Evolutionary conservation across 2,113 vertebrate genomes (phyloP).

Genomic region (Neogobius melanostomus): DNA sequence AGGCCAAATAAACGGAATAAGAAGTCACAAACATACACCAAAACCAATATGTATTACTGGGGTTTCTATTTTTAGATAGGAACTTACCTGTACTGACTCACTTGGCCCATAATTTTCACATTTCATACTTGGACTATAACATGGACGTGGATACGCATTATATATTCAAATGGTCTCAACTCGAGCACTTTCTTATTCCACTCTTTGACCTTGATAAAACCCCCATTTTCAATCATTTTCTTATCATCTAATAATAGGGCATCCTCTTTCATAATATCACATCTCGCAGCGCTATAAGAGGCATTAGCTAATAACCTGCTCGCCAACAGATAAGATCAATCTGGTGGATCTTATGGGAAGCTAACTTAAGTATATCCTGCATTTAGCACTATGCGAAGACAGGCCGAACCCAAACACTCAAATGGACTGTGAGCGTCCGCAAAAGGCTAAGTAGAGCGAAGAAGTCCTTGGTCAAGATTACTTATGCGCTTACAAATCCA

Average conservation of each 20-base stretch:
- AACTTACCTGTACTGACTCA: no score
- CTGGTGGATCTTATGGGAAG: conserved; percentile 28
- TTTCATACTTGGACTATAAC: neutral
- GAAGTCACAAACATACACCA: no score
- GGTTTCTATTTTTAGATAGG: no score
- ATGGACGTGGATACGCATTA: conserved; percentile 23
- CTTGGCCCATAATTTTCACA: no score
- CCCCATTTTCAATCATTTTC: conserved; percentile 24
- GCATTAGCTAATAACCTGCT: conserved; percentile 25
- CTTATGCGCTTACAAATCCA: conserved; percentile 1
- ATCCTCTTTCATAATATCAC: conserved; percentile 28
- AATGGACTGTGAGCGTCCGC: conserved; percentile 14
- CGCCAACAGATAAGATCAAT: conserved; percentile 38
- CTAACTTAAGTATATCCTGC: conserved; percentile 43
- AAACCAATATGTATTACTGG: no score
- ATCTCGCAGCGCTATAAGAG: conserved; percentile 12
- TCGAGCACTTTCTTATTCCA: conserved; percentile 28
- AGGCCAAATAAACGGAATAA: no score
- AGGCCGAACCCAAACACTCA: conserved; percentile 32
- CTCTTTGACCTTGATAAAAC: conserved; percentile 44
- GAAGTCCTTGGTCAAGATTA: conserved; percentile 2
- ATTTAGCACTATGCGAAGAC: conserved; percentile 34
- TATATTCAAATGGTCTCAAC: conserved; percentile 26
- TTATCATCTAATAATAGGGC: conserved; percentile 45
- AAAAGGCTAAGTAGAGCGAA: conserved; percentile 8